Evolutionary conservation across 2,113 vertebrate species (phyloP).

Genomic region (Onychostruthus taczanowskii): DNA sequence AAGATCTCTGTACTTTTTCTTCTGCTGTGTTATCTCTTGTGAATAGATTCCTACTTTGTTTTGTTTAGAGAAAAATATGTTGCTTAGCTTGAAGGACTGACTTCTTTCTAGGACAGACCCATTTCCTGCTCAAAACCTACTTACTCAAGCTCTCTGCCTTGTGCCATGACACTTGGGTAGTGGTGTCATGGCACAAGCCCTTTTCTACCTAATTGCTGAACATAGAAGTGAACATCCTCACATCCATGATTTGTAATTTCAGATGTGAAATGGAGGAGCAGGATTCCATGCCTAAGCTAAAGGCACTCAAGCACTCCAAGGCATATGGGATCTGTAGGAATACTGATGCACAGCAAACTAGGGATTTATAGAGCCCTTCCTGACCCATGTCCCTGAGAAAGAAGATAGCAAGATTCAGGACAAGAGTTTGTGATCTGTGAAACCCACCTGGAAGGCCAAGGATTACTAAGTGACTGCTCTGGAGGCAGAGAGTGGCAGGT

Average conservation of each 20-base stretch:
- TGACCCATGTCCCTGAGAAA: neutral
- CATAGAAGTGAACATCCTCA: neutral
- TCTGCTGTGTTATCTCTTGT: neutral
- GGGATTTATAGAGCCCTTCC: neutral
- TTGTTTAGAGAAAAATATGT: neutral
- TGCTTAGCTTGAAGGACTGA: neutral
- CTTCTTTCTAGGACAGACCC: neutral
- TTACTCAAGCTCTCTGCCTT: neutral
- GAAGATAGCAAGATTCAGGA: neutral
- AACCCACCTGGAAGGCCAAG: neutral
- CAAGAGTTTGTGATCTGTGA: neutral
- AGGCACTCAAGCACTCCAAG: neutral
- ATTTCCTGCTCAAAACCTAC: neutral
- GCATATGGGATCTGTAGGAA: neutral
- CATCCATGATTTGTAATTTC: neutral
- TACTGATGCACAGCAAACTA: neutral
- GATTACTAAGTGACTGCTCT: neutral
- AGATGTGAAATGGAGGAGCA: neutral
- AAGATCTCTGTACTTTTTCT: neutral
- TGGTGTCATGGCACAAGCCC: neutral
- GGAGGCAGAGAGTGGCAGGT: neutral
- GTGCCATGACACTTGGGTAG: neutral
- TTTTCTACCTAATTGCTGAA: neutral
- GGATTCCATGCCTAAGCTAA: neutral
- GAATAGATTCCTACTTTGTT: neutral